phyloP scores from a whole-genome alignment of 2,113 vertebrate species.

The Henicopernis longicauda region DNA sequence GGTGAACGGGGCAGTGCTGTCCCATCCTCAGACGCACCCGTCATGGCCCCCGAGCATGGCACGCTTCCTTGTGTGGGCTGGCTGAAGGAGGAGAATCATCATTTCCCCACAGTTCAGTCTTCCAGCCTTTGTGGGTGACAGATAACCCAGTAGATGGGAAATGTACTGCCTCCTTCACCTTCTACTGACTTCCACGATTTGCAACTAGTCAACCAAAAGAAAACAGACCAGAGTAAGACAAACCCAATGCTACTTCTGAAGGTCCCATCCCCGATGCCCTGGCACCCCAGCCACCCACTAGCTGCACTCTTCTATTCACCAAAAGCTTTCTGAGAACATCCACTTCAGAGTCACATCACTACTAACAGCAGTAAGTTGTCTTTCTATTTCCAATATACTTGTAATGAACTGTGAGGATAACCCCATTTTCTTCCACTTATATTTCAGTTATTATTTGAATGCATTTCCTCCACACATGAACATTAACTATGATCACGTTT shows the following conservation, averaged over 20 bases:
- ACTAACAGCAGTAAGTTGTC: background rate
- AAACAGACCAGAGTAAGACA: background rate
- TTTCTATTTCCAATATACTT: background rate
- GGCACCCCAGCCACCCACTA: background rate
- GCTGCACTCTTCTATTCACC: background rate
- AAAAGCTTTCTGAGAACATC: background rate
- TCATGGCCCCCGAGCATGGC: fast-evolving
- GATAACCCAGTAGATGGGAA: background rate
- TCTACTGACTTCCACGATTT: fast-evolving
- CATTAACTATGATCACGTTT: background rate
- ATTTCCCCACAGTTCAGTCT: background rate
- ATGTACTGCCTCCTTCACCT: background rate
- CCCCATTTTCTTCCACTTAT: background rate
- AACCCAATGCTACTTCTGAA: background rate
- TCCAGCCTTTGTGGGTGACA: background rate
- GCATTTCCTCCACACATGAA: background rate
- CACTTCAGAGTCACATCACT: background rate
- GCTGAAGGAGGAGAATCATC: background rate
- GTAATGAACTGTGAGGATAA: background rate
- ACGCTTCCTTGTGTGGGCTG: fast-evolving
- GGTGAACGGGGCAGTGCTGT: background rate
- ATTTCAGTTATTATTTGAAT: background rate
- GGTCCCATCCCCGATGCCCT: background rate
- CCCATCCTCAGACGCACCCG: fast-evolving
- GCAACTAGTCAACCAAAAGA: background rate